Evolutionary conservation across 2,888 invertebrate genomes (phyloP).

Genomic region (Tanytarsus gracilentus): DNA sequence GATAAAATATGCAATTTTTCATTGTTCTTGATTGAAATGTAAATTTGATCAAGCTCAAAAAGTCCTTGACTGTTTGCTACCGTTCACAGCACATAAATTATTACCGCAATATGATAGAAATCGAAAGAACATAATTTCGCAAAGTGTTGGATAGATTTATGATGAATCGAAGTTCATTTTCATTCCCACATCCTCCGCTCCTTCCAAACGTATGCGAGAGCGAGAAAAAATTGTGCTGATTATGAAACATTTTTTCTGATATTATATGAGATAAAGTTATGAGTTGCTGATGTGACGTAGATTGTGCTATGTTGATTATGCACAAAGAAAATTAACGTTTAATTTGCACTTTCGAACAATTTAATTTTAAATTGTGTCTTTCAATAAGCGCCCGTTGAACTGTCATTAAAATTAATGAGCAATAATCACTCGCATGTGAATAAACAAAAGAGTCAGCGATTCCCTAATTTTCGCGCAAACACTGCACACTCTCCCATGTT

Average conservation of each 20-base stretch:
- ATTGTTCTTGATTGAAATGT: background rate
- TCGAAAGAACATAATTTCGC: background rate
- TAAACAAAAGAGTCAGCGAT: background rate
- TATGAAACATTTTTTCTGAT: no score
- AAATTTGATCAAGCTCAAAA: background rate
- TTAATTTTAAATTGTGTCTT: background rate
- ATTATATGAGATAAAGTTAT: no score
- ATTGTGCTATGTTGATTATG: no score
- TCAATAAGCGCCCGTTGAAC: background rate
- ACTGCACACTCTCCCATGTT: background rate
- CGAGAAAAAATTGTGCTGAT: no score
- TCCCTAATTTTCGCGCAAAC: slow-evolving; percentile 10
- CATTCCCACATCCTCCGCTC: no score
- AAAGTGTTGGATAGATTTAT: slow-evolving; percentile 9
- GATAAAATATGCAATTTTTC: background rate
- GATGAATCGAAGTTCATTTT: no score
- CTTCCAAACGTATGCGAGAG: no score
- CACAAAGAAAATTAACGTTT: background rate
- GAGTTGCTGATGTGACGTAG: no score
- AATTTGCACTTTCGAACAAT: background rate
- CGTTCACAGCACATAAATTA: background rate
- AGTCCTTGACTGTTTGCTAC: background rate
- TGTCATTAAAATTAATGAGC: background rate
- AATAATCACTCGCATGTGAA: background rate
- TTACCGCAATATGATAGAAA: background rate